Evolutionary conservation across 2,113 vertebrate species (phyloP), one percentile per base, ranked within the genome.

Genomic region (Daubentonia madagascariensis): DNA sequence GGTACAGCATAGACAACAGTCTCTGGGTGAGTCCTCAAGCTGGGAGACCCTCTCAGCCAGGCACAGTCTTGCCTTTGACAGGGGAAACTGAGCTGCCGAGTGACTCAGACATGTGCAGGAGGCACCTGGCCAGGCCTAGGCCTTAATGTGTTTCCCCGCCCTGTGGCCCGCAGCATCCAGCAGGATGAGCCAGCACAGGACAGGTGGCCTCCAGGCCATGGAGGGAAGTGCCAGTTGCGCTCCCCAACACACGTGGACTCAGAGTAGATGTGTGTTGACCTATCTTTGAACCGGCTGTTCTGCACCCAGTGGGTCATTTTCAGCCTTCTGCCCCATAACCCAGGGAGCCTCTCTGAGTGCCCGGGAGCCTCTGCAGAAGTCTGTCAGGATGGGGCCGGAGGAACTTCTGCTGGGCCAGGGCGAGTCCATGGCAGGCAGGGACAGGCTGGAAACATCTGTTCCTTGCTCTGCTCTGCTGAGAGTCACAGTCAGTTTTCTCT

Each of bases 401-500:
- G 25, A 8, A 78, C 18, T 28, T 23, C 52, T 1, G 5, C 75
- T 7, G 9, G 43, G 63, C 61, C 5, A 8, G 48, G 48, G 10
- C 16, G 3, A 45, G 13, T 28, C 61, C 35, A 14, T 32, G 1
- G 0, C 10, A 10, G 48, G 30, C 91, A 59, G 35, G 10, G 11
- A 20, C 7, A 22, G 72, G 14, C 16, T 11, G 4, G 1, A 76
- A 72, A 23, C 3, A 1, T 35, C 43, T 54, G 20, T 76, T 59
- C 52, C 65, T 37, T 81, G 3, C 35, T 78, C 37, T 48, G 25
- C 30, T 52, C 32, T 37, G 8, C 8, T 90, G 40, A 61, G 93
- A 57, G 67, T 73, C 45, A 72, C 17, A 68, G 57, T 54, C 89
- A 9, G 96, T 93, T 78, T 97, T 73, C 16, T 94, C 75, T 97